Evolutionary conservation across 2,888 invertebrate species (phyloP).

Genomic region (Apodemia zela): DNA sequence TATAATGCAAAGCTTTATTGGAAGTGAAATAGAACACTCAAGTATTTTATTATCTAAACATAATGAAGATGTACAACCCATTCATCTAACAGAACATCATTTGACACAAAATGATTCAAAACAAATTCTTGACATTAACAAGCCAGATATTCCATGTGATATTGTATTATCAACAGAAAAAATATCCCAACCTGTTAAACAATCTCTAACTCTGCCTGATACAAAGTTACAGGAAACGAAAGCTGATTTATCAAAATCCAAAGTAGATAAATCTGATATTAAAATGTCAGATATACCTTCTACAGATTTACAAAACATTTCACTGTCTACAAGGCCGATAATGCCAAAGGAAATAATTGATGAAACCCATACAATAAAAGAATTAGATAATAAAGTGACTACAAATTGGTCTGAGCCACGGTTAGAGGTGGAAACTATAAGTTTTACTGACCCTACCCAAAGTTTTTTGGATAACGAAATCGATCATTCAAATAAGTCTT

Average conservation of each 20-base stretch:
- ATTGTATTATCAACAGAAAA: neutral
- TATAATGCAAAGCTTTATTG: constrained; percentile 42
- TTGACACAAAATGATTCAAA: neutral
- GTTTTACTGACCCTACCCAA: neutral
- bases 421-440: neutral
- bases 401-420: neutral
- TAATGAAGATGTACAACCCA: neutral
- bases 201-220: neutral
- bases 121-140: neutral
- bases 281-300: neutral
- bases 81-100: neutral
- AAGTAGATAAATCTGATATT: neutral
- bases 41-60: neutral
- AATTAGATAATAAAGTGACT: neutral
- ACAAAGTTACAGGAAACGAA: neutral
- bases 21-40: constrained; percentile 45
- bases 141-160: neutral
- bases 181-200: neutral
- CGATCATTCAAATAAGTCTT: neutral
- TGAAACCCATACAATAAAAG: neutral
- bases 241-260: neutral
- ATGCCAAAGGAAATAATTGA: neutral
- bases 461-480: neutral
- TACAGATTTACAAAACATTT: neutral
- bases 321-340: neutral